These are phyloP conservation scores for Hydrochoerus hydrochaeris DNA, from an alignment of 2,113 vertebrate genomes.

Conservation along the genomic window DNA sequence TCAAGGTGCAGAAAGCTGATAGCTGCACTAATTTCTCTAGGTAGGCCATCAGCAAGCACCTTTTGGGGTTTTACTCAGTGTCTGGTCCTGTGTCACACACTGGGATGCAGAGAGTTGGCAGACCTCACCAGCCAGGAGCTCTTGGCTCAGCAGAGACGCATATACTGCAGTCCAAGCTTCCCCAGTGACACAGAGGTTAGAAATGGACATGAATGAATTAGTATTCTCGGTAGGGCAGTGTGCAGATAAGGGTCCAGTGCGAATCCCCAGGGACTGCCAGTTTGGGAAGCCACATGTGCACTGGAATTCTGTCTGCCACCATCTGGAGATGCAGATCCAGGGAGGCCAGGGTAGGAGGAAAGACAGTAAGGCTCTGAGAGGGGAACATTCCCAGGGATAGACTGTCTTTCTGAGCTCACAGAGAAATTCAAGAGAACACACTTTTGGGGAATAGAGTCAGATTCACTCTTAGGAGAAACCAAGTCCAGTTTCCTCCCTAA, in stretches of 20 bases:
- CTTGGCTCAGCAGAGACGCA: background rate
- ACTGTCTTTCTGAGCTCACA: background rate
- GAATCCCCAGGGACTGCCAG: background rate
- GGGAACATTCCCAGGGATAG: background rate
- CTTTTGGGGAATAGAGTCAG: background rate
- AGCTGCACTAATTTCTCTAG: background rate
- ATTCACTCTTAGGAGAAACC: background rate
- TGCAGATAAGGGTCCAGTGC: background rate
- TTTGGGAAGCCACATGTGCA: rapidly evolving
- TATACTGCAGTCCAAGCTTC: background rate
- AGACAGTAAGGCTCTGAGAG: too few relatives aligned
- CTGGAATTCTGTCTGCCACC: background rate
- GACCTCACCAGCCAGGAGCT: background rate
- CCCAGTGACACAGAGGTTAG: background rate
- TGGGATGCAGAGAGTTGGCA: background rate
- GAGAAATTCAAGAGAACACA: background rate
- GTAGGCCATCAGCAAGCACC: background rate
- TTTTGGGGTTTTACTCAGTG: background rate
- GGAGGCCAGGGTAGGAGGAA: background rate
- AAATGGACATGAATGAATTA: background rate
- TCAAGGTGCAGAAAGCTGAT: background rate
- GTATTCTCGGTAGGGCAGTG: background rate
- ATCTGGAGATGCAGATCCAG: background rate
- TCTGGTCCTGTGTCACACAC: background rate
- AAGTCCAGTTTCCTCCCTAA: background rate